Conservation (phyloP, 2,888 invertebrate genomes). For the Orthosia gothica region DNA sequence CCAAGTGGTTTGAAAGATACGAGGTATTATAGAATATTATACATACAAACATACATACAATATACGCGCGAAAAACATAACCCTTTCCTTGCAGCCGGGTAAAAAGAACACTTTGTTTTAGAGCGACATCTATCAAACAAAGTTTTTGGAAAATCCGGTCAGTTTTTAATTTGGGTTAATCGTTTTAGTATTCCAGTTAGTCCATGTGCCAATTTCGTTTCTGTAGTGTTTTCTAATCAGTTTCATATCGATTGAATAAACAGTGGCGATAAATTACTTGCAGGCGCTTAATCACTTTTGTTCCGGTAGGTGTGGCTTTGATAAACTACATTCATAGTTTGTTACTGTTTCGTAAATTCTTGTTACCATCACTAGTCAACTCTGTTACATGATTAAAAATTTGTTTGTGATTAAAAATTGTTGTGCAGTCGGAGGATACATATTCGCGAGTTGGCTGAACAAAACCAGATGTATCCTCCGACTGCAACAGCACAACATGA, state of each 20-base stretch:
- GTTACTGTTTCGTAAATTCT: constrained; percentile 43
- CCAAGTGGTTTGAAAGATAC: too few relatives aligned
- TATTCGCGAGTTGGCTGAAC: too few relatives aligned
- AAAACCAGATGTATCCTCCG: too few relatives aligned
- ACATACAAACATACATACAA: too few relatives aligned
- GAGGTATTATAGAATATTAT: too few relatives aligned
- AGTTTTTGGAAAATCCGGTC: background rate
- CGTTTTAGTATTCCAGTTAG: background rate
- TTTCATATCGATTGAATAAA: constrained; percentile 58
- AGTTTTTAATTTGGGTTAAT: background rate
- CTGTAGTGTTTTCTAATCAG: constrained; percentile 36
- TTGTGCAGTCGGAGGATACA: too few relatives aligned
- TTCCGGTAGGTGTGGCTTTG: constrained; percentile 59
- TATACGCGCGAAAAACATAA: too few relatives aligned
- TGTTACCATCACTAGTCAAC: constrained; percentile 43
- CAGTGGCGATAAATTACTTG: constrained; percentile 45
- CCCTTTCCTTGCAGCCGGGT: too few relatives aligned
- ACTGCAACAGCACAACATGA: too few relatives aligned
- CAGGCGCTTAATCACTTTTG: constrained; percentile 42
- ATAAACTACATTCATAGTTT: constrained; percentile 29
- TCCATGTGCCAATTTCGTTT: constrained; percentile 7
- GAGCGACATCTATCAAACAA: background rate
- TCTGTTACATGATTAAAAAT: constrained; percentile 39
- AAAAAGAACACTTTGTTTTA: background rate
- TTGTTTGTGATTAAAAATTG: too few relatives aligned